A percentile compares a stretch with the other conserved stretches of the same genome.
phyloP scores from a whole-genome alignment of 2,888 invertebrate species.

The Drosophila mercatorum region DNA sequence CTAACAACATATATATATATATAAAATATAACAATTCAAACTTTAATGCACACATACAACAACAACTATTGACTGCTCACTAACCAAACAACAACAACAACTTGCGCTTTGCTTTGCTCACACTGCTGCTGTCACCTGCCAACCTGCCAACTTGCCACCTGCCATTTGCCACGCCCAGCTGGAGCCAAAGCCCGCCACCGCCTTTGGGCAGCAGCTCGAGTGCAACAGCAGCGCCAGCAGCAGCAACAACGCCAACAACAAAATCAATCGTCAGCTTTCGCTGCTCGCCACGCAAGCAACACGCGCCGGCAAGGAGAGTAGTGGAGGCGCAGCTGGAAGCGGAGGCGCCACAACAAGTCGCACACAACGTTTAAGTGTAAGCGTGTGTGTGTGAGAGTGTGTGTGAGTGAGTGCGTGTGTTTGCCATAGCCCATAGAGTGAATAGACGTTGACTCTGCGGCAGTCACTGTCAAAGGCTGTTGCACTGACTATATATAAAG shows the following conservation, averaged over 20 bases:
- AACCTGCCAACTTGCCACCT: constrained; percentile 8
- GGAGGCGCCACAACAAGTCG: constrained; percentile 65
- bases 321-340: constrained; percentile 85
- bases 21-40: constrained; percentile 9
- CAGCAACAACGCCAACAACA: constrained; percentile 86
- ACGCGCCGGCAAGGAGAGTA: constrained; percentile 81
- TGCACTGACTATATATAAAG: constrained; percentile 4
- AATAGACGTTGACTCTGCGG: constrained; percentile 6
- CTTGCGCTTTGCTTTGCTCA: constrained; percentile 9
- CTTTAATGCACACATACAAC: constrained; percentile 45
- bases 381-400: constrained; percentile 73
- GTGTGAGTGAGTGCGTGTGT: constrained; percentile 12
- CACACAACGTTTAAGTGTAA: constrained; percentile 92
- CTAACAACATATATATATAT: constrained; percentile 23
- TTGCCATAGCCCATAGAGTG: constrained; percentile 26
- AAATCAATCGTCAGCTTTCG: constrained; percentile 89
- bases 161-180: constrained; percentile 41
- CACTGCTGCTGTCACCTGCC: constrained; percentile 3
- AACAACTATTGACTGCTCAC: constrained; percentile 38
- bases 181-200: constrained; percentile 86
- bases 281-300: constrained; percentile 86
- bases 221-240: constrained; percentile 83
- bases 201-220: constrained; percentile 87
- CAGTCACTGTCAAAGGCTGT: constrained; percentile 17
- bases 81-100: constrained; percentile 47